Evolutionary conservation across 2,797 vertebrate genomes (phyloP), one percentile per base, ranked within the genome.

Genomic region (Lagodon rhomboides): DNA sequence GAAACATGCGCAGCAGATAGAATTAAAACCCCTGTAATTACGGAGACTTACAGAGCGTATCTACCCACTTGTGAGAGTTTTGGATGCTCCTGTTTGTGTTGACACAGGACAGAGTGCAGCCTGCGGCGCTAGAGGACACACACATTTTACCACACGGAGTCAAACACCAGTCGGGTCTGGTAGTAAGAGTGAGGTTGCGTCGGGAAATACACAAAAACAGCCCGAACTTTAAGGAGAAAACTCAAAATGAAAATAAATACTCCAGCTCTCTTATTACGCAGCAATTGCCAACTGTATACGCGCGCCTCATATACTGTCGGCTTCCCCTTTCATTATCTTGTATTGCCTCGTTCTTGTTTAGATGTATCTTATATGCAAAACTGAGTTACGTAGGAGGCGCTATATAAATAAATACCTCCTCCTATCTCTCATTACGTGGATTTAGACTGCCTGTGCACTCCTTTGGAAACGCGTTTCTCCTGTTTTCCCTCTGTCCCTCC

Each of bases 11-110:
- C 59, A 64, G 65, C 51, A 62, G 61, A 81, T 68, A 54, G 16
- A 70, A 68, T 38, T 56, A 69, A 75, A 80, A n/a, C 15, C 18
- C 56, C 56, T 59, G 61, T 81, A 85, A 87, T 86, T 13, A 80
- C 2, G 44, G 49, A 58, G 70, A 72, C 65, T 25, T 71, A 50
- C 11, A 43, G n/a, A 11, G 25, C 4, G 54, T 77, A n/a, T 89
- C 75, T 82, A 61, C 77, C 46, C 23, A 68, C 51, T 25, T 6
- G 12, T 70, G 68, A 61, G 38, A 61, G 50, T 63, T 16, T 11
- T 54, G 55, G 64, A 71, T 75, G 53, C 62, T 71, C 9, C n/a
- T 68, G 80, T 79, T 41, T 80, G 76, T 82, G 75, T 76, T 70
- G 66, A 82, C 43, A 27, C 69, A 62, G 73, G 73, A 73, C n/a